Conservation (phyloP, 2,113 vertebrate genomes). For the Helogale parvula region DNA sequence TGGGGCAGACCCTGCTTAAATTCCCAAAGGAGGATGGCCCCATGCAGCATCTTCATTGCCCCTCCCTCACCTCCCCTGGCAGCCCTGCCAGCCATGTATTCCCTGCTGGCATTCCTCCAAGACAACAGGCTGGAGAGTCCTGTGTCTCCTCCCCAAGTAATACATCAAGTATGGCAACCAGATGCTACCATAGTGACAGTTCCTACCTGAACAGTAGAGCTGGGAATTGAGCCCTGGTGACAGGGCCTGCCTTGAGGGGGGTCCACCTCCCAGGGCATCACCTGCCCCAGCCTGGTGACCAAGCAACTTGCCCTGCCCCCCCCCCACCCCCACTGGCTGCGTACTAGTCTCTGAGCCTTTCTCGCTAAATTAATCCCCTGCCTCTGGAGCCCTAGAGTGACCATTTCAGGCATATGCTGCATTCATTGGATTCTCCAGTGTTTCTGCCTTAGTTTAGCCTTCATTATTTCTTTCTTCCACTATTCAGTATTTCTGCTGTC, state of each 20-base stretch:
- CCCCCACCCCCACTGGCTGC: not conserved
- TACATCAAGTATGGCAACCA: slow-evolving; percentile 25
- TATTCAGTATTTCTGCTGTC: not conserved
- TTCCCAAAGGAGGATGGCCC: not conserved
- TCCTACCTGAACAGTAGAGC: slow-evolving; percentile 68
- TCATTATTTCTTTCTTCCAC: not conserved
- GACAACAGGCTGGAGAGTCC: slow-evolving; percentile 38
- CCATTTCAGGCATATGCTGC: not conserved
- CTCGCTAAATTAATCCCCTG: not conserved
- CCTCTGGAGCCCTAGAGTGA: not conserved
- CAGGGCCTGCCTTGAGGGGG: slow-evolving; percentile 2
- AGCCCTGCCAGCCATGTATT: slow-evolving; percentile 8
- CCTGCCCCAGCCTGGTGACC: slow-evolving; percentile 35
- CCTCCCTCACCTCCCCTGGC: not conserved
- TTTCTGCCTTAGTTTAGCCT: not conserved
- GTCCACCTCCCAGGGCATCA: slow-evolving; percentile 6
- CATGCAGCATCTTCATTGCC: not conserved
- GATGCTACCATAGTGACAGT: slow-evolving; percentile 57
- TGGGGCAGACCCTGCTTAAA: not conserved
- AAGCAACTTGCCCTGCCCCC: not conserved
- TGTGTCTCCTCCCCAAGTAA: slow-evolving; percentile 64
- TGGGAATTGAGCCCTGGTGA: slow-evolving; percentile 59
- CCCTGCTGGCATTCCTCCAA: slow-evolving; percentile 67
- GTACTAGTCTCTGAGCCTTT: not conserved
- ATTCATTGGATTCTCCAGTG: not conserved